Evolutionary conservation across 2,888 invertebrate species (phyloP), one percentile per base, ranked within the genome.

Genomic region (Perithous albicinctus): DNA sequence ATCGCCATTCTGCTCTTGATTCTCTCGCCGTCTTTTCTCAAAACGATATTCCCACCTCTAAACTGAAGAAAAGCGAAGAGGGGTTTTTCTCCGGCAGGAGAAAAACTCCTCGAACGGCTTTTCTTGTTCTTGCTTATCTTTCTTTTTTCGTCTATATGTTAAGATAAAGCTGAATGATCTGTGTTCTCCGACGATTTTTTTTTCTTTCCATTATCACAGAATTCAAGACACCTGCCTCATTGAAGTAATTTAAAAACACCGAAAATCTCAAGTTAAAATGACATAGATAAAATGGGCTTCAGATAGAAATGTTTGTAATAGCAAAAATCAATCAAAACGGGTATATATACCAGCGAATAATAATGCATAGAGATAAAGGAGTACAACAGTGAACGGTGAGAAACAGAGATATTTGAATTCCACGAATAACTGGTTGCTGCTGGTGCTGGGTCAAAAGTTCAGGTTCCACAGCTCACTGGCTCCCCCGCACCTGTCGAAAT

Each of bases 361-460:
- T 56, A 56, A 41, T 43, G 41, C 56, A 2, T n/a, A n/a, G n/a
- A n/a, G n/a, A 41, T 32, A 51, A 41, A 15, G 41, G 38, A 41
- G 26, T 38, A 18, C 38, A 61, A 1, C 35, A 4, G 18, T 8
- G 41, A 35, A 18, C 43, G 38, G 29, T 3, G 43, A 26, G 38
- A 43, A 15, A 70, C 41, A 26, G 26, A 70, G 41, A 29, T 59
- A 72, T 56, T 56, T 29, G 29, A 72, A 72, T 72, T 72, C 70
- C 70, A 20, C 59, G 59, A 72, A 72, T 72, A 72, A 59, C 41
- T n/a, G 35, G 56, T 6, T 15, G 56, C 32, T 56, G 32, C 32
- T 56, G 26, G 7, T 12, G 69, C 59, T 8, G 69, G 78, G 82
- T 82, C 82, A 61, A 78, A 82, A 82, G 82, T 82, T 82, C 82